Conservation (phyloP, 2,797 vertebrate genomes). For the Selene dorsalis region DNA sequence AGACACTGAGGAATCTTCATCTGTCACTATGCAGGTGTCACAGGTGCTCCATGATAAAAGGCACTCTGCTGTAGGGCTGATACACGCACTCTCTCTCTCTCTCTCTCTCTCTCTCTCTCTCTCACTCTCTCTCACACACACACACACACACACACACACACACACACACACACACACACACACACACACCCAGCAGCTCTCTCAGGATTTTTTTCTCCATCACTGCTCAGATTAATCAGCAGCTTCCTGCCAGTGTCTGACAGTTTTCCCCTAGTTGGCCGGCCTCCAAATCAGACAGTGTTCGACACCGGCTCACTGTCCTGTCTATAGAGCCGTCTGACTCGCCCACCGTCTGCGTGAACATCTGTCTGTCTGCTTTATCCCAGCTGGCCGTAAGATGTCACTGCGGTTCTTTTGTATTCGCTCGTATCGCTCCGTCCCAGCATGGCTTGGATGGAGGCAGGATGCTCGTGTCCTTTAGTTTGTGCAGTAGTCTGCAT, state of each 20-base stretch:
- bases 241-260: slow-evolving; percentile 68
- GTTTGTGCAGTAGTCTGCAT: neutral
- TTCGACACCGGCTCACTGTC: slow-evolving; percentile 43
- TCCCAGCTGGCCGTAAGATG: slow-evolving; percentile 15
- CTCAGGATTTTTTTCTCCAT: slow-evolving; percentile 60
- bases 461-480: neutral
- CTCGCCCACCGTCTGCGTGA: neutral
- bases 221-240: slow-evolving; percentile 72
- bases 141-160: slow-evolving; percentile 13
- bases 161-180: slow-evolving; percentile 27
- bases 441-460: neutral
- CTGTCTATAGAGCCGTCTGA: slow-evolving; percentile 10
- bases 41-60: slow-evolving; percentile 60
- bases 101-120: slow-evolving; percentile 3
- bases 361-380: slow-evolving; percentile 16
- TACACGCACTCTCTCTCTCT: slow-evolving; percentile 23
- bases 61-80: slow-evolving; percentile 45
- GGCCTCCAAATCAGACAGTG: slow-evolving; percentile 61
- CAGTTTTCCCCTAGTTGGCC: slow-evolving; percentile 63
- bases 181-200: slow-evolving; percentile 42
- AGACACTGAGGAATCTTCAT: slow-evolving; percentile 32
- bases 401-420: slow-evolving; percentile 6
- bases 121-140: neutral
- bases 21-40: slow-evolving; percentile 55
- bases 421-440: neutral